Conservation (phyloP, 2,113 vertebrate genomes). For the Calidris pygmaea region DNA sequence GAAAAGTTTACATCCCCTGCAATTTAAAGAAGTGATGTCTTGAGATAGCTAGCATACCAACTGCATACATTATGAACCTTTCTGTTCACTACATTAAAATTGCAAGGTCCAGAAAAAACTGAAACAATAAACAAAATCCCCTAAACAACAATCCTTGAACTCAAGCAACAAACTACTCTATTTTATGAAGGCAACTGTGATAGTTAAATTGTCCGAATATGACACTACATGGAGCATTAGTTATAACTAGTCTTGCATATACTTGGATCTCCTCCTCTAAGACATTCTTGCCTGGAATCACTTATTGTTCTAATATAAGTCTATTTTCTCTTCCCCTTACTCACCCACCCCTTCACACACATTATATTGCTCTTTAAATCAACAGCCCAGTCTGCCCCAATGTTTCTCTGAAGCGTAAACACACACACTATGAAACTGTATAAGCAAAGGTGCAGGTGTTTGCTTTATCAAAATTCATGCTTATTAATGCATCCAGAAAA, state of each 20-base stretch:
- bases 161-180: not conserved
- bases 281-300: not conserved
- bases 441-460: not conserved
- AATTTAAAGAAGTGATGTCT: not conserved
- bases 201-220: not conserved
- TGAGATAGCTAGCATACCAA: not conserved
- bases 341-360: not conserved
- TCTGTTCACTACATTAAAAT: not conserved
- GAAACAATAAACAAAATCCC: not conserved
- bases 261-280: not conserved
- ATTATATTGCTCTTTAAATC: not conserved
- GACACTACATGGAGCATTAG: not conserved
- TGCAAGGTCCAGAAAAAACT: not conserved
- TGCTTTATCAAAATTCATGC: not conserved
- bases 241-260: not conserved
- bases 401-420: fast-evolving
- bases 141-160: not conserved
- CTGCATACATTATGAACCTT: not conserved
- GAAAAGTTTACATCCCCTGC: not conserved
- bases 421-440: not conserved
- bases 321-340: not conserved
- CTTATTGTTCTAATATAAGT: not conserved
- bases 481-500: not conserved
- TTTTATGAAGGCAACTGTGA: not conserved
- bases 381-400: not conserved